Conservation (phyloP, 2,113 vertebrate species). For the Microcebus murinus region DNA sequence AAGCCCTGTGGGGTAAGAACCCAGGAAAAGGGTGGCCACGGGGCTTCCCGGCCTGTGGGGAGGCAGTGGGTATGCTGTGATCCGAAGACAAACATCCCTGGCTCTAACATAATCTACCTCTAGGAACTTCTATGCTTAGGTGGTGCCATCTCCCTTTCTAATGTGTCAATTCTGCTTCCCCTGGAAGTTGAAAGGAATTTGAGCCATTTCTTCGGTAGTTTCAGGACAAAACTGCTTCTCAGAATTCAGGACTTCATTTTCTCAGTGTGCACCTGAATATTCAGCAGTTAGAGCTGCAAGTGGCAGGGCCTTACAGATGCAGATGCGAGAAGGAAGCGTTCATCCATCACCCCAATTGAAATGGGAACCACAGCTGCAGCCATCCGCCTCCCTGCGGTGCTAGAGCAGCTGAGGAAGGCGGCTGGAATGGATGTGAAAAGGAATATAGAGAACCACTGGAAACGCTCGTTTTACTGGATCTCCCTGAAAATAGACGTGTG, state of each 20-base stretch:
- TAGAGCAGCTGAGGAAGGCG: neutral
- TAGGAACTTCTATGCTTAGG: neutral
- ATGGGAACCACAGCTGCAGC: accelerated
- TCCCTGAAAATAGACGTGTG: neutral
- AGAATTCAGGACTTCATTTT: neutral
- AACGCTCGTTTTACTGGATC: neutral
- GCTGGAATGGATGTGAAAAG: neutral
- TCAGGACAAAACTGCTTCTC: neutral
- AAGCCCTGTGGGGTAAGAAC: neutral
- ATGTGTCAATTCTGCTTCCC: neutral
- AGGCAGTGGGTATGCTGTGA: neutral
- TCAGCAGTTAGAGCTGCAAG: neutral
- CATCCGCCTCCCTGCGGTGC: accelerated
- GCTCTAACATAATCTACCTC: neutral
- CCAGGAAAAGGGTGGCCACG: neutral
- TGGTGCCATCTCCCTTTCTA: neutral
- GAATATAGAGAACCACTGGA: neutral
- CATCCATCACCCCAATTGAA: neutral
- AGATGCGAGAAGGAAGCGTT: neutral
- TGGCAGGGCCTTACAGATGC: neutral
- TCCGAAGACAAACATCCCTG: neutral
- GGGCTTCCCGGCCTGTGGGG: neutral
- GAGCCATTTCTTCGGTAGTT: neutral
- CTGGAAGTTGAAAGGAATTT: neutral
- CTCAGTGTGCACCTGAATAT: neutral